These are phyloP conservation scores for Drosophila neocordata DNA, from an alignment of 1,140 invertebrate species.

Conservation along the genomic window DNA sequence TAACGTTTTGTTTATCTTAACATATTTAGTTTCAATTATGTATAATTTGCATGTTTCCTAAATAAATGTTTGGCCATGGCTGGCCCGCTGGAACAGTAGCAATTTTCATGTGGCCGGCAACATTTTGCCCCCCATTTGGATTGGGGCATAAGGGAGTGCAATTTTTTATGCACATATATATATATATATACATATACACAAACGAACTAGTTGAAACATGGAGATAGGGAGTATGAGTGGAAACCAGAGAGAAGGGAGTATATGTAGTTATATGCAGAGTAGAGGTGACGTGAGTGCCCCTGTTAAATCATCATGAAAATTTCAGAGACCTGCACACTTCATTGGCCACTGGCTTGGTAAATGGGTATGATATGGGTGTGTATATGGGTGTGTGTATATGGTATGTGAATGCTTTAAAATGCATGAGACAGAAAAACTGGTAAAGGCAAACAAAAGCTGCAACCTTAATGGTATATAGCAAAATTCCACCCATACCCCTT, in stretches of 20 bases:
- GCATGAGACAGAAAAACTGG: slow-evolving; percentile 52
- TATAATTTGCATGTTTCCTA: slow-evolving; percentile 66
- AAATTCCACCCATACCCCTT: no score
- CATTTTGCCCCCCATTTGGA: slow-evolving; percentile 25
- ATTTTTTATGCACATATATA: slow-evolving; percentile 41
- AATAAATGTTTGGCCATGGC: slow-evolving; percentile 62
- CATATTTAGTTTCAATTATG: slow-evolving; percentile 74
- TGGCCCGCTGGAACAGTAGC: slow-evolving; percentile 3
- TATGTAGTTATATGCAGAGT: slow-evolving; percentile 19
- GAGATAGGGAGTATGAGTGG: no score
- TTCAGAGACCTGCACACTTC: slow-evolving; percentile 70
- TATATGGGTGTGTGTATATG: not conserved
- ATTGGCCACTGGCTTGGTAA: slow-evolving; percentile 45
- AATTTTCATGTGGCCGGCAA: slow-evolving; percentile 24
- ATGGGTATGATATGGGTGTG: not conserved
- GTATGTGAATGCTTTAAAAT: slow-evolving; percentile 61
- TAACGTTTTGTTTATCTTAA: slow-evolving; percentile 12
- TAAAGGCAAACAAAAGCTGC: slow-evolving; percentile 61
- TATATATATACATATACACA: not conserved
- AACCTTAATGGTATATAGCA: slow-evolving; percentile 55
- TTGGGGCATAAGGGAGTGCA: slow-evolving; percentile 13
- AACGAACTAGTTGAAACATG: not conserved
- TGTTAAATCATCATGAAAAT: slow-evolving; percentile 77
- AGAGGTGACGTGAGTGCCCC: slow-evolving; percentile 50
- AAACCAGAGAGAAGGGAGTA: not conserved